Base-by-base conservation (phyloP, 1,140 invertebrate species). In the Bursaphelenchus mucronatus region DNA sequence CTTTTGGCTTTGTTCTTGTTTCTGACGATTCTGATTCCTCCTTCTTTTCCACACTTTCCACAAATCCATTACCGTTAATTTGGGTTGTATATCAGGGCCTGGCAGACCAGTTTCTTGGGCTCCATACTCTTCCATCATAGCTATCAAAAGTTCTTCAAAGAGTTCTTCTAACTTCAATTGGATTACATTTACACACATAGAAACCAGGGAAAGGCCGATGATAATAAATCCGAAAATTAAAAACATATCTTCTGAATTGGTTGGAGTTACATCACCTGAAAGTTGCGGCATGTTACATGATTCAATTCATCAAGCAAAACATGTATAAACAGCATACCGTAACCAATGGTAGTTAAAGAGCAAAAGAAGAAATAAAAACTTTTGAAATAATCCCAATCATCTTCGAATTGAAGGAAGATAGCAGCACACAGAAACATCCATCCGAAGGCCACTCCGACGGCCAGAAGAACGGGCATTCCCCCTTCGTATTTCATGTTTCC, bases 311-410 rank as follows among this genome's bases (percentile, higher is more conserved):
- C 9, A 43, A 39, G 6, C 11, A 11, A 64, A 6, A 21, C 19
- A n/a, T 4, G 40, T 45, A 45, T 11, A 64, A 9, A 17, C 11
- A n/a, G 47, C 63, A 9, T 58, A 78, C 76, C 78, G 51, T 77
- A 80, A 57, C 78, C 78, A 58, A 80, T 80, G 5, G 78, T 80
- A 10, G 78, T 80, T 8, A 80, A 56, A 15, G 71, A 75, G 61
- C 76, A 79, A 57, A 80, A 80, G 55, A 80, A 79, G 56, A 80
- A 80, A 57, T 81, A 80, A 52, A 80, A 79, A 61, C 76, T 78
- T 62, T 80, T 80, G 43, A 80, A 80, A 61, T 80, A 80, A 54
- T 80, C 78, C 77, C 79, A 79, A 57, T 81, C 77, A 49, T 81
- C 68, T 63, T 80, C 78, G 49, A 80, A 81, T 63, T 73, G 43